Evolutionary conservation across 2,797 vertebrate species (phyloP).

Genomic region (Aratinga solstitialis): DNA sequence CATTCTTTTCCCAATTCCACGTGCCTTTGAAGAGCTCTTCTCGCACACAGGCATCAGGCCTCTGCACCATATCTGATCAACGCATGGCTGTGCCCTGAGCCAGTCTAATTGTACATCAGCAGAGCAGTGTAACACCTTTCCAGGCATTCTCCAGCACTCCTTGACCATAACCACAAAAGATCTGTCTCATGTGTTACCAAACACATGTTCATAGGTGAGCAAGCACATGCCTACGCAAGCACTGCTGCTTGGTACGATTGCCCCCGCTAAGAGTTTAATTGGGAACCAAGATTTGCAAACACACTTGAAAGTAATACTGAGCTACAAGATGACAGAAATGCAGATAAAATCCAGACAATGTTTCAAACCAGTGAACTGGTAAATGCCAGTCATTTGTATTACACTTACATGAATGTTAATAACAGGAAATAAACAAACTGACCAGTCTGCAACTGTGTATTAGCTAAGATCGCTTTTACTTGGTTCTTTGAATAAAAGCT

Average conservation of each 20-base stretch:
- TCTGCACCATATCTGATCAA: conserved; percentile 84
- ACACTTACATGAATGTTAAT: background rate
- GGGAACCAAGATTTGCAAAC: background rate
- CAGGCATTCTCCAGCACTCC: conserved; percentile 83
- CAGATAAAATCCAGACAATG: accelerated
- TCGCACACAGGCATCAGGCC: conserved; percentile 84
- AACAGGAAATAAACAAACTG: background rate
- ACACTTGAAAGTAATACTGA: background rate
- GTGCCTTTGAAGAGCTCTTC: conserved; percentile 82
- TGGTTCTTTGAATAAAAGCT: background rate
- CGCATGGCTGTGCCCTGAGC: conserved; percentile 88
- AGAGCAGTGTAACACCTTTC: conserved; percentile 86
- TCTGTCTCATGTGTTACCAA: conserved; percentile 51
- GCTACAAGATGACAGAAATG: background rate
- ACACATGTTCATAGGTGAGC: background rate
- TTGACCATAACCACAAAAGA: conserved; percentile 83
- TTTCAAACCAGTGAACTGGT: background rate
- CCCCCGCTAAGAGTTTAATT: background rate
- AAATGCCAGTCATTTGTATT: background rate
- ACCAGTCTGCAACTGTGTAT: background rate
- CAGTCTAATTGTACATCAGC: conserved; percentile 84
- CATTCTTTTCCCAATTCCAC: conserved; percentile 73
- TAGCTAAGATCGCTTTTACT: background rate
- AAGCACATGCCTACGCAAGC: background rate
- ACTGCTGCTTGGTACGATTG: background rate